Percentiles rank a stretch among this genome's conserved stretches.
phyloP scores from a whole-genome alignment of 2,888 invertebrate species.

The Aspidapion aeneum region DNA sequence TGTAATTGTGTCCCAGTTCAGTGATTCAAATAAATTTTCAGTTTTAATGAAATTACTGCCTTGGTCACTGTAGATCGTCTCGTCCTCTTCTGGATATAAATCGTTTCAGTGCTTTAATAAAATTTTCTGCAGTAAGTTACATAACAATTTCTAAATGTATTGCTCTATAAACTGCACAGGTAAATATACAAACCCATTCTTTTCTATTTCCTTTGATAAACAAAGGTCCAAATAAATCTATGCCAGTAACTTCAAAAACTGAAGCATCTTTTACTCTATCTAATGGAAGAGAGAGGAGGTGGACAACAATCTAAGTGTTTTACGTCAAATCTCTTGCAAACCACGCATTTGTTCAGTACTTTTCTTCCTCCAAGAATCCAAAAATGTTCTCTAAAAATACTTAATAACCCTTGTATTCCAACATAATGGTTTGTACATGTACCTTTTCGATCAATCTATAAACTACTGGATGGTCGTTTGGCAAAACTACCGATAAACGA shows the following conservation, averaged over 20 bases:
- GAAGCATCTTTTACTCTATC: slow-evolving; percentile 34
- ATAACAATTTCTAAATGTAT: slow-evolving; percentile 42
- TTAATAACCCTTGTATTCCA: slow-evolving; percentile 25
- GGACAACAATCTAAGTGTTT: slow-evolving; percentile 25
- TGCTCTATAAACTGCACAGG: slow-evolving; percentile 43
- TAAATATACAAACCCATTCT: slow-evolving; percentile 40
- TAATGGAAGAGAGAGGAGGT: slow-evolving; percentile 33
- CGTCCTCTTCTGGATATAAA: slow-evolving; percentile 39
- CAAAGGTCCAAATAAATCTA: slow-evolving; percentile 44
- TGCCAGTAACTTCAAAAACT: slow-evolving; percentile 36
- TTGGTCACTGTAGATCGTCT: slow-evolving; percentile 41
- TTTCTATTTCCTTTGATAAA: slow-evolving; percentile 31
- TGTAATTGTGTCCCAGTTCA: slow-evolving; percentile 32
- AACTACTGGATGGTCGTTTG: slow-evolving; percentile 21
- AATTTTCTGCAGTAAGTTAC: slow-evolving; percentile 33
- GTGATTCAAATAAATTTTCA: slow-evolving; percentile 28
- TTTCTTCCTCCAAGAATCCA: slow-evolving; percentile 29
- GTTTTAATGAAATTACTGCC: slow-evolving; percentile 42
- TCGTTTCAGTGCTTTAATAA: slow-evolving; percentile 36
- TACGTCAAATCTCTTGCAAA: slow-evolving; percentile 28
- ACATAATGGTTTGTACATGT: slow-evolving; percentile 22
- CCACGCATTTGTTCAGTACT: slow-evolving; percentile 22
- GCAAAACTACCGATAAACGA: slow-evolving; percentile 19
- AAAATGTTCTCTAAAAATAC: slow-evolving; percentile 27
- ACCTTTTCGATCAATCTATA: slow-evolving; percentile 13